These are phyloP conservation scores for Ichneumon xanthorius DNA, from an alignment of 2,888 invertebrate species.

Conservation along the genomic window DNA sequence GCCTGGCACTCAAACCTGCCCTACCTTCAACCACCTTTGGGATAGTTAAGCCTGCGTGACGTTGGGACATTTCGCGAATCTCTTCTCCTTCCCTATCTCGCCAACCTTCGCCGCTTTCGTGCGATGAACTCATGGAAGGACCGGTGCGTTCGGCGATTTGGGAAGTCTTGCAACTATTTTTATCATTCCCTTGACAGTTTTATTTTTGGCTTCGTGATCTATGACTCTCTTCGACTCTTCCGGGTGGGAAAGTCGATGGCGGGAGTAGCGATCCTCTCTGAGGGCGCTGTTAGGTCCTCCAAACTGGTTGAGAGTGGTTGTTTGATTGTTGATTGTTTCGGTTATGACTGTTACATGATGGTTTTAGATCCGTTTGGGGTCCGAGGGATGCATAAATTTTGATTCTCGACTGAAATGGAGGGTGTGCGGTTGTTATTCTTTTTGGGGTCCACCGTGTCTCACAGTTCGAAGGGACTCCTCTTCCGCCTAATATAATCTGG, in stretches of 20 bases:
- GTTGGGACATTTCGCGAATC: slow-evolving; percentile 47
- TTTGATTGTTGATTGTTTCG: background rate
- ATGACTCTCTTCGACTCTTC: background rate
- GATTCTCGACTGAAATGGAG: background rate
- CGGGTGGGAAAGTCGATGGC: background rate
- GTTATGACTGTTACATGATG: background rate
- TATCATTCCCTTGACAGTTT: background rate
- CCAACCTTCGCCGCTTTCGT: background rate
- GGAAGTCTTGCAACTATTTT: slow-evolving; percentile 11
- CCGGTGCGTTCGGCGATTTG: background rate
- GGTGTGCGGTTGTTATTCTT: background rate
- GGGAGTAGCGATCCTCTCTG: background rate
- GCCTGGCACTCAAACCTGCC: slow-evolving; percentile 38
- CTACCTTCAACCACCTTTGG: slow-evolving; percentile 19
- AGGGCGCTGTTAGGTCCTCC: background rate
- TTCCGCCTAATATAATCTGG: slow-evolving; percentile 38
- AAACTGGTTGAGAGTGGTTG: background rate
- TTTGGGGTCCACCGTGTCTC: background rate
- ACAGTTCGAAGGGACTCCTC: slow-evolving; percentile 18
- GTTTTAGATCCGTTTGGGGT: background rate
- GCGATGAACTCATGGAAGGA: background rate
- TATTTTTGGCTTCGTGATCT: background rate
- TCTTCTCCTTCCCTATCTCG: slow-evolving; percentile 34
- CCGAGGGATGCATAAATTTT: background rate
- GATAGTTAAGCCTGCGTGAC: slow-evolving; percentile 38